Percentiles rank a stretch among this genome's conserved stretches.
These are phyloP conservation scores for Pachyrhynchus sulphureomaculatus DNA, from an alignment of 1,140 invertebrate species.

Conservation along the genomic window DNA sequence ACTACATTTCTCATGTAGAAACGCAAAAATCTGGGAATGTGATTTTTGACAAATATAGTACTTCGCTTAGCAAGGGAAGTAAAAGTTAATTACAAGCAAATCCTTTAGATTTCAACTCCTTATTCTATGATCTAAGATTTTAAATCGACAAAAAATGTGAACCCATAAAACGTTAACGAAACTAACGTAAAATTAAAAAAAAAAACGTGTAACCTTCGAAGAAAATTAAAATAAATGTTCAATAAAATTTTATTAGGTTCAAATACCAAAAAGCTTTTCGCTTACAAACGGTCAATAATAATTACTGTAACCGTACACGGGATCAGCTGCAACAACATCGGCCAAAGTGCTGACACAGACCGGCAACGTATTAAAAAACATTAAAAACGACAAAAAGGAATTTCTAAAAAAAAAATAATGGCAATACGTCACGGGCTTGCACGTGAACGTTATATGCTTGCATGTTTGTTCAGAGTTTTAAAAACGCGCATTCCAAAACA, in stretches of 20 bases:
- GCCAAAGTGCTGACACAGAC: conserved; percentile 14
- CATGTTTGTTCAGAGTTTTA: conserved; percentile 52
- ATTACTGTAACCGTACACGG: conserved; percentile 33
- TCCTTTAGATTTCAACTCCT: no score
- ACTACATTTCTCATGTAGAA: no score
- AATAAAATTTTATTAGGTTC: conserved; percentile 14
- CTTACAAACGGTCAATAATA: conserved; percentile 27
- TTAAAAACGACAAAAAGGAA: conserved; percentile 32
- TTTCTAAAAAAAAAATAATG: conserved; percentile 36
- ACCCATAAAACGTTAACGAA: neutral
- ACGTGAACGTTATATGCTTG: conserved; percentile 37
- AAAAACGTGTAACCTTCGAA: neutral
- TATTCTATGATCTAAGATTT: no score
- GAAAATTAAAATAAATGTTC: conserved; percentile 12
- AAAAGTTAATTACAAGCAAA: no score
- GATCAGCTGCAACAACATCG: conserved; percentile 36
- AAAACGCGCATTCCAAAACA: conserved; percentile 55
- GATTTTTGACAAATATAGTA: no score
- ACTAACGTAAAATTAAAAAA: neutral
- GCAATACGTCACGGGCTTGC: conserved; percentile 42
- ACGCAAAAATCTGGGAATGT: no score
- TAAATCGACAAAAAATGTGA: no score
- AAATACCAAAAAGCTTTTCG: conserved; percentile 8
- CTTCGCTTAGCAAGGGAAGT: no score
- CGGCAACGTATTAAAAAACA: conserved; percentile 28